Percentiles rank a stretch among this genome's conserved stretches.
These are phyloP conservation scores for Mormyrus iriodes DNA, from an alignment of 2,113 vertebrate species.

Conservation along the genomic window DNA sequence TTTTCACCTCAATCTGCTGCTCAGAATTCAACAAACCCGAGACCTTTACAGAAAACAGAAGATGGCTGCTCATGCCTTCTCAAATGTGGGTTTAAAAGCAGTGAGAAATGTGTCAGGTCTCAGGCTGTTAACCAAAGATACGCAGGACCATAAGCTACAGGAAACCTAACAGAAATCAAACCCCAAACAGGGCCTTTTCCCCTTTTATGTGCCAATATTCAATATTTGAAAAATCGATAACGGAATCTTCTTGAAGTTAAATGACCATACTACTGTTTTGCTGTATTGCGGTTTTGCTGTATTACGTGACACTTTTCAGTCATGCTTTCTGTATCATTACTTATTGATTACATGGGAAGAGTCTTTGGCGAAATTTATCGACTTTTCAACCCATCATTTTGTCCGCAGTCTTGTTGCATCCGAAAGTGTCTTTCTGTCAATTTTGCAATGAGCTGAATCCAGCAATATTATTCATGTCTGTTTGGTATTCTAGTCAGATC, in stretches of 20 bases:
- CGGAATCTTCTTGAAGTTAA: not conserved
- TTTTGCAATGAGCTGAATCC: not conserved
- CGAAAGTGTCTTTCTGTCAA: not conserved
- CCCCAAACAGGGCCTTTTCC: not conserved
- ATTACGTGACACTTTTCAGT: not conserved
- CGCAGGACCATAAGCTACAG: not conserved
- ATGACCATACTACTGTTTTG: not conserved
- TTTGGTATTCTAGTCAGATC: not conserved
- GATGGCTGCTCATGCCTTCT: not conserved
- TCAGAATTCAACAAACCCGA: not conserved
- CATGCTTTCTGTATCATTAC: not conserved
- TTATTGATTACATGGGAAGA: not conserved
- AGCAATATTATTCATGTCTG: not conserved
- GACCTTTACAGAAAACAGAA: not conserved
- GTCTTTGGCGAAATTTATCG: not conserved
- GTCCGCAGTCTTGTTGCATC: not conserved
- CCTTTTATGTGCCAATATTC: not conserved
- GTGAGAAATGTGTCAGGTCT: not conserved
- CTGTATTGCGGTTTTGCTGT: not conserved
- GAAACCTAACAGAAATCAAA: not conserved
- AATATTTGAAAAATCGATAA: not conserved
- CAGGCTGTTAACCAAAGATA: not conserved
- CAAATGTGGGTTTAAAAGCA: not conserved
- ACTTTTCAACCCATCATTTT: not conserved
- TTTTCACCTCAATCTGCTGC: not conserved